Evolutionary conservation across 1,140 invertebrate genomes (phyloP), one percentile per base, ranked within the genome.

Genomic region (Atta texana): DNA sequence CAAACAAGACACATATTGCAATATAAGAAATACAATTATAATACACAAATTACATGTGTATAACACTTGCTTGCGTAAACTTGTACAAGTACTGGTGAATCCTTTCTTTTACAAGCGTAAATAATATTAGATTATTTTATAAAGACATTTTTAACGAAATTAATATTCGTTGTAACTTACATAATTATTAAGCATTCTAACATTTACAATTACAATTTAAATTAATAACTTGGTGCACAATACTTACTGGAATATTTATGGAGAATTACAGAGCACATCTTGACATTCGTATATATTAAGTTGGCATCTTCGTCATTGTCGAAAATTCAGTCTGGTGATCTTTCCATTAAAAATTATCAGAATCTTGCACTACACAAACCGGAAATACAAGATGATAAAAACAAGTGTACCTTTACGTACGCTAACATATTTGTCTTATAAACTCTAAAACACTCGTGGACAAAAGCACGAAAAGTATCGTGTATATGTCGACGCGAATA

Each of bases 351-450:
- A 88, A 91, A 91, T 88, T 91, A 91, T 44, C 76, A 81, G 72
- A 87, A 90, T 89, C 90, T 91, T 80, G 90, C 89, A 88, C 90
- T 91, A 91, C 90, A 89, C 89, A 91, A 91, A 91, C 63, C 88
- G 90, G 89, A 91, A 90, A 91, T 85, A 91, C 49, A 81, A 90
- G 72, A 74, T 90, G 75, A 90, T 90, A 85, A 90, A 88, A 87
- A 91, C 53, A 88, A 55, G 77, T 74, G 78, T 66, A 75, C 61
- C 34, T 39, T 77, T 61, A 80, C 63, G 44, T 21, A 55, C 39
- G 84, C 84, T 69, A 86, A 89, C 82, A 34, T 87, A 51, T 64
- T 75, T 88, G 51, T 69, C 31, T 86, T 80, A 89, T n/a, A 74
- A 44, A 44, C 39, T 44, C 39, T 44, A 44, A 80, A 81, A 76